Percentiles rank a stretch among this genome's conserved stretches.
phyloP scores from a whole-genome alignment of 2,888 invertebrate species.

The Vannuccia rotundouncinata region DNA sequence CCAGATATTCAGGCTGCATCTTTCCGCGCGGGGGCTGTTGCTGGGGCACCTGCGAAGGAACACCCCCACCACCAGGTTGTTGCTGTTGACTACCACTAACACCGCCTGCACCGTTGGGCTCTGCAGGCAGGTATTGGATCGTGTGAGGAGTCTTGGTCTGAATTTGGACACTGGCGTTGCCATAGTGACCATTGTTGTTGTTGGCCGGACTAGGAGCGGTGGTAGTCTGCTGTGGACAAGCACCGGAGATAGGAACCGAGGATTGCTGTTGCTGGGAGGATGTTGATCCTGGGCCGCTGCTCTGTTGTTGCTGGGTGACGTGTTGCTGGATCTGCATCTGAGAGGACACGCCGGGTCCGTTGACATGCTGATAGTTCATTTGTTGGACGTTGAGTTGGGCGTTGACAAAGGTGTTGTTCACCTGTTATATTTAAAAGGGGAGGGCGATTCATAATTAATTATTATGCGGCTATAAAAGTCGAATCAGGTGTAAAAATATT shows the following conservation, averaged over 20 bases:
- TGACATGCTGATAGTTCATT: slow-evolving; percentile 37
- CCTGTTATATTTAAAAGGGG: slow-evolving; percentile 15
- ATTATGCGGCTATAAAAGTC: too few species aligned
- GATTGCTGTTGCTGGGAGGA: neutral
- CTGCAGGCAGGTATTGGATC: slow-evolving; percentile 89
- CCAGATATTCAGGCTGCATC: slow-evolving; percentile 4
- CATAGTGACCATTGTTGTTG: slow-evolving; percentile 45
- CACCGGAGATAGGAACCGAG: neutral
- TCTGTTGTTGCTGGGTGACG: neutral
- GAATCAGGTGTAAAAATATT: too few species aligned
- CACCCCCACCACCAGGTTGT: neutral
- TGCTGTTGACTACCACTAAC: neutral
- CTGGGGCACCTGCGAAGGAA: too few species aligned
- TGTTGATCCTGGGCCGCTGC: too few species aligned
- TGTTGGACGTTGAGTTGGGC: slow-evolving; percentile 38
- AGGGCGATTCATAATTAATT: too few species aligned
- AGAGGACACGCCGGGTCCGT: slow-evolving; percentile 29
- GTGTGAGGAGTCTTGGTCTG: slow-evolving; percentile 94
- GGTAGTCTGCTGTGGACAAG: neutral
- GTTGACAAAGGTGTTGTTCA: slow-evolving; percentile 38
- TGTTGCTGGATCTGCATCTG: slow-evolving; percentile 38
- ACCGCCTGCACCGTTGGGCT: slow-evolving; percentile 61
- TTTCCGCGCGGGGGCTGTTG: neutral
- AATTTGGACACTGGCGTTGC: slow-evolving; percentile 74
- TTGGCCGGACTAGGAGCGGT: neutral